Evolutionary conservation across 2,113 vertebrate genomes (phyloP).

Genomic region (Cryptotis parvus): DNA sequence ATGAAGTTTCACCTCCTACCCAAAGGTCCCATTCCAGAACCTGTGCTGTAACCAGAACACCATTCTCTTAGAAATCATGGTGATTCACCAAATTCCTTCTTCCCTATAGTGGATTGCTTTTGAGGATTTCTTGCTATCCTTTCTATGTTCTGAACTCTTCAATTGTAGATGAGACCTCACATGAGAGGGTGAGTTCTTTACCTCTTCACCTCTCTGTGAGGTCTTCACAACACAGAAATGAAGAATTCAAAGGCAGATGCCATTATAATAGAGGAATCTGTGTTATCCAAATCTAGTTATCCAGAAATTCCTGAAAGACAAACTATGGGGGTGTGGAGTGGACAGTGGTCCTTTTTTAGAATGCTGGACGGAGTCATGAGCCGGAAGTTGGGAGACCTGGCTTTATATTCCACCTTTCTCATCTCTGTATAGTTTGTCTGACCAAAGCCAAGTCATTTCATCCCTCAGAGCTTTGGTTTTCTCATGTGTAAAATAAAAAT

Average conservation of each 20-base stretch:
- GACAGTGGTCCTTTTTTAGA: too few species aligned
- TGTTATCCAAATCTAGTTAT: neutral
- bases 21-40: neutral
- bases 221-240: neutral
- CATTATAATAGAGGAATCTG: neutral
- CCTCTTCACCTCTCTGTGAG: too few species aligned
- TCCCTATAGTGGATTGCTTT: neutral
- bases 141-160: neutral
- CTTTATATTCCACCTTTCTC: neutral
- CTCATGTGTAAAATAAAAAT: neutral
- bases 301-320: constrained; percentile 29
- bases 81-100: neutral
- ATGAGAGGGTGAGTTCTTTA: too few species aligned
- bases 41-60: neutral
- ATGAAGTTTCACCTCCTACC: neutral
- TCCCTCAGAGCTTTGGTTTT: neutral
- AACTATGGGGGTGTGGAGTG: neutral
- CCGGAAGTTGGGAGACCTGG: neutral
- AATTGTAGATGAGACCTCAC: neutral
- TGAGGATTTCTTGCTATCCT: neutral
- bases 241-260: too few species aligned
- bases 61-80: neutral
- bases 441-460: neutral
- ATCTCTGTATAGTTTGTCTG: neutral
- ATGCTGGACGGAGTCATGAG: neutral